Base-by-base conservation (phyloP, 92 coral and sea anemone species). In the Epizoanthus ramosus region DNA sequence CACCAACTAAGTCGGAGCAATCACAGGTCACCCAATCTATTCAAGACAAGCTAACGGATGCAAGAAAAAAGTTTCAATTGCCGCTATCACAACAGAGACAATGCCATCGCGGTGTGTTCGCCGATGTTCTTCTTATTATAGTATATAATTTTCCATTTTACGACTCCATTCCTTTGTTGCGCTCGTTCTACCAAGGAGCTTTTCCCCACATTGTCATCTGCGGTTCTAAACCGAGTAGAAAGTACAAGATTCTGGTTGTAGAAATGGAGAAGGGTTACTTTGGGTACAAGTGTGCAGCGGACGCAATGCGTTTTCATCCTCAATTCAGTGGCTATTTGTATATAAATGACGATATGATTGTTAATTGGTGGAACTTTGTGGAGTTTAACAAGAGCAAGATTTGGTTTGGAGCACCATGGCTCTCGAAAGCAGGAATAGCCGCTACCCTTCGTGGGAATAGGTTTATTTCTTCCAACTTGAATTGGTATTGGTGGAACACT, bases 401-500 rank as follows among this genome's bases (percentile, higher is more conserved):
- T 53, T 87, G 90, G 90, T 52, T 73, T 56, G 86, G 90, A 2
- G 88, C 75, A 9, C 35, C 24, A 22, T 75, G 79, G 31, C 53
- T 37, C 18, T 22, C 53, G 4, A 54, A 56, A 8, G 54, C 21
- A 5, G 83, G 63, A 21, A 68, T 74, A 39, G 67, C 53, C 1
- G 52, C 72, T 31, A 43, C 69, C 8, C 24, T 22, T 28, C 45
- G 84, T 21, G 83, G 83, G n/a, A 28, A 75, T 3, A 66, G 6
- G n/a, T 33, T 67, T 67, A 16, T 67, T 67, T 33, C 72, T n/a
- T 7, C 47, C 72, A 33, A 17, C 5, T 41, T 54, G 13, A 70
- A 60, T 16, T 95, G 98, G 98, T 84, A 91, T 75, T 95, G 98
- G 98, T 95, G 98, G 98, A 39, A 71, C 28, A 83, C 88, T 4